Conservation (phyloP, 2,113 vertebrate species). For the Lathamus discolor region DNA sequence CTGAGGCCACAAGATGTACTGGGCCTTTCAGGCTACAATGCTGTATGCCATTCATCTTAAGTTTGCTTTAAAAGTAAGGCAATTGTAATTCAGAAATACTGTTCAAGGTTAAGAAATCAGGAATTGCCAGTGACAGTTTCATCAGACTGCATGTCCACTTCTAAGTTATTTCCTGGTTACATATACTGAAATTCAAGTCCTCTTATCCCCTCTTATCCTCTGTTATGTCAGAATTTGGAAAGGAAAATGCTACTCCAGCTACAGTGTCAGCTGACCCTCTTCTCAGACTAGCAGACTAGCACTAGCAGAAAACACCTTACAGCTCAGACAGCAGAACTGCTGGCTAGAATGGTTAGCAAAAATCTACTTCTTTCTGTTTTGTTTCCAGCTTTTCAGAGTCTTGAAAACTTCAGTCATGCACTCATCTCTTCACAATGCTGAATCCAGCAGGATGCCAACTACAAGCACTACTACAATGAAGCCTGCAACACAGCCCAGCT, state of each 20-base stretch:
- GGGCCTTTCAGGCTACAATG: not conserved
- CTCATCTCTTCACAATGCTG: not conserved
- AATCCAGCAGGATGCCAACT: not conserved
- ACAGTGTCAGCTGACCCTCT: not conserved
- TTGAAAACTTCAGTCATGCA: not conserved
- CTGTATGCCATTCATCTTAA: not conserved
- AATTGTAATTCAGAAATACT: not conserved
- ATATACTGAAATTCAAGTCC: not conserved
- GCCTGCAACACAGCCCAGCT: not conserved
- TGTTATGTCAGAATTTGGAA: not conserved
- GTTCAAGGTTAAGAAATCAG: not conserved
- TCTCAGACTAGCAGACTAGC: not conserved
- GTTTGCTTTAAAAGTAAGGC: not conserved
- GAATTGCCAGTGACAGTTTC: not conserved
- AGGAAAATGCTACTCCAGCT: not conserved
- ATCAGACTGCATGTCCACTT: not conserved
- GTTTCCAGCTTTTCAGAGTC: not conserved
- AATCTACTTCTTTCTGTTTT: not conserved
- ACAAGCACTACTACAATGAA: not conserved
- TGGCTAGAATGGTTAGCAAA: not conserved
- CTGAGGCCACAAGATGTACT: not conserved
- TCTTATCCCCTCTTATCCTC: not conserved
- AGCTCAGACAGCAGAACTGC: not conserved
- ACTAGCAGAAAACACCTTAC: not conserved
- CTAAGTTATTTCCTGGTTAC: not conserved